phyloP scores from a whole-genome alignment of 2,113 vertebrate species.

The Notothenia rossii region DNA sequence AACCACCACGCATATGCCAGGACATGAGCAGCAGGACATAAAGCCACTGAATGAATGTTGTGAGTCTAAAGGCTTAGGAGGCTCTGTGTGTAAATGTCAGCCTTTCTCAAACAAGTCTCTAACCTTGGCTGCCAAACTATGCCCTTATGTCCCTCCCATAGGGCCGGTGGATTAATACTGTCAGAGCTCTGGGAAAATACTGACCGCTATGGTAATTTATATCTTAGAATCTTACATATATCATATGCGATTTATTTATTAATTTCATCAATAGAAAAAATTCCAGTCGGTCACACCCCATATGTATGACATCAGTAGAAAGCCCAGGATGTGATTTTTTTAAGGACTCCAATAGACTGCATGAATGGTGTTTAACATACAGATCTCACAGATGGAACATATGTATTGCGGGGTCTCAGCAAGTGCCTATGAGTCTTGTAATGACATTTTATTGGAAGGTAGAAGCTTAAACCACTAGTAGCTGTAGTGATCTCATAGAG shows the following conservation, averaged over 20 bases:
- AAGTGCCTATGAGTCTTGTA: not conserved
- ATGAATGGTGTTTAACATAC: too few species aligned
- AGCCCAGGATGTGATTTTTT: too few species aligned
- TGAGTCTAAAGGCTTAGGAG: slow-evolving; percentile 44
- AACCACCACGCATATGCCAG: slow-evolving; percentile 19
- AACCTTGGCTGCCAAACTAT: slow-evolving; percentile 33
- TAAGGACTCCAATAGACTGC: too few species aligned
- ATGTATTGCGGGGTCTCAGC: too few species aligned
- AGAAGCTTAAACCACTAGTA: slow-evolving; percentile 1
- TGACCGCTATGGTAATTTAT: not conserved
- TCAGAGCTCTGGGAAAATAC: not conserved
- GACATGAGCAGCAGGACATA: slow-evolving; percentile 42
- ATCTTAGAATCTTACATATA: not conserved
- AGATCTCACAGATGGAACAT: too few species aligned
- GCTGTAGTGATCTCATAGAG: slow-evolving; percentile 41
- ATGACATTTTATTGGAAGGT: slow-evolving; percentile 31
- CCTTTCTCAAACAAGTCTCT: slow-evolving; percentile 41
- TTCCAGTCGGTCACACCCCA: too few species aligned
- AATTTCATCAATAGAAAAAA: not conserved
- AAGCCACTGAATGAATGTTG: slow-evolving; percentile 38
- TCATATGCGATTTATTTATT: not conserved
- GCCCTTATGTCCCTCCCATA: slow-evolving; percentile 28
- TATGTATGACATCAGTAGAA: too few species aligned
- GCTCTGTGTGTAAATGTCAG: slow-evolving; percentile 55
- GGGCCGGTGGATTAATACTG: slow-evolving; percentile 27